These are phyloP conservation scores for Lucinisca nassula DNA, from an alignment of 2,888 invertebrate genomes.

Conservation along the genomic window DNA sequence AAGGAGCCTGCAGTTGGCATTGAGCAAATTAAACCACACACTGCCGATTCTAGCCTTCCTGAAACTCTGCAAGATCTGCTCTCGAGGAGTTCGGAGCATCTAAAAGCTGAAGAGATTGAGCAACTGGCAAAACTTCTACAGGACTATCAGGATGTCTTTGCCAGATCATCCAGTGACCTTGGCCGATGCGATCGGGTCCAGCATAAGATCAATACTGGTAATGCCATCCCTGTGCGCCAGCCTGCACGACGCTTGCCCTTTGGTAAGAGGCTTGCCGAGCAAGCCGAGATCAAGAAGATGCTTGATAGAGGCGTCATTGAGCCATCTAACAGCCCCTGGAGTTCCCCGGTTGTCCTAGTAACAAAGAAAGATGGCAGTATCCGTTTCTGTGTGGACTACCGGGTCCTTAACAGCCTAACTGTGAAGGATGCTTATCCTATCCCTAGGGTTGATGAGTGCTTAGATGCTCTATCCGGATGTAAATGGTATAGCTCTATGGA, in stretches of 20 bases:
- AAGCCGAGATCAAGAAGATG: constrained; percentile 60
- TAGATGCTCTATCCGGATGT: constrained; percentile 64
- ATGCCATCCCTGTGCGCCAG: constrained; percentile 49
- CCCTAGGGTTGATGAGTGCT: constrained; percentile 64
- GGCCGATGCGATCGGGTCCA: constrained; percentile 6
- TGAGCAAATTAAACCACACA: too few relatives aligned
- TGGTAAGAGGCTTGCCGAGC: constrained; percentile 34
- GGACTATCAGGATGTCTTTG: too few relatives aligned
- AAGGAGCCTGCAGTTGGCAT: too few relatives aligned
- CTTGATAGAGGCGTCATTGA: constrained; percentile 59
- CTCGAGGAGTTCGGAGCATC: too few relatives aligned
- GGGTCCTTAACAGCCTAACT: constrained; percentile 69
- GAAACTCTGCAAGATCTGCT: too few relatives aligned
- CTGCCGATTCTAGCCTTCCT: too few relatives aligned
- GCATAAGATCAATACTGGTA: constrained; percentile 55
- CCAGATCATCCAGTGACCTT: too few relatives aligned
- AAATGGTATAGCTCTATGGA: constrained; percentile 69
- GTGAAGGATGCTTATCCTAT: constrained; percentile 72
- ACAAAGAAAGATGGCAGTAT: constrained; percentile 52
- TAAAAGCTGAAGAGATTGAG: too few relatives aligned
- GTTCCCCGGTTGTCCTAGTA: constrained; percentile 55
- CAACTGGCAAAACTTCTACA: too few relatives aligned
- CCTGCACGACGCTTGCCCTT: constrained; percentile 38
- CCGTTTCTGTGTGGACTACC: constrained; percentile 63
- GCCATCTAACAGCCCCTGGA: constrained; percentile 60